These are phyloP conservation scores for Coregonus sp. DNA, from an alignment of 2,797 vertebrate genomes.

Conservation along the genomic window DNA sequence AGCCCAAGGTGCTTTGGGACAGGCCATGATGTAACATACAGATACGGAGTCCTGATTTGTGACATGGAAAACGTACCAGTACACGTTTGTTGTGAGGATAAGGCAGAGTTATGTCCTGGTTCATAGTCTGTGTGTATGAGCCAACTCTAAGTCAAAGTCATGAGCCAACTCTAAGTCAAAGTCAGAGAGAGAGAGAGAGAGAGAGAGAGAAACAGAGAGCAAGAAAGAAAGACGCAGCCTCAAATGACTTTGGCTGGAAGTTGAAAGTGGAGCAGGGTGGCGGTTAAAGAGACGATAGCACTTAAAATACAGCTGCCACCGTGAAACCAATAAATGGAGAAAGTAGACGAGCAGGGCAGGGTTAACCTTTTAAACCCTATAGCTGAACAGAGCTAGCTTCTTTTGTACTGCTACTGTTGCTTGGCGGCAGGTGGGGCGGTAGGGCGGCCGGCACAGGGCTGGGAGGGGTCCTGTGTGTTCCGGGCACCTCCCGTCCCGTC, in stretches of 20 bases:
- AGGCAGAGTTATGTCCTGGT: background rate
- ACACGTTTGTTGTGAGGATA: background rate
- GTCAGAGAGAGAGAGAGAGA: background rate
- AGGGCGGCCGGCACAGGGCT: background rate
- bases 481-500: constrained; percentile 69
- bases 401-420: constrained; percentile 73
- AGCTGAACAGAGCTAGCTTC: constrained; percentile 8
- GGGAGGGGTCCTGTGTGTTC: constrained; percentile 68
- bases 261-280: constrained; percentile 75
- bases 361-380: constrained; percentile 78
- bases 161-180: no score
- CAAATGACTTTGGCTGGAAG: constrained; percentile 78
- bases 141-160: no score
- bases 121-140: constrained; percentile 20
- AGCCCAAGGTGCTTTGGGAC: background rate
- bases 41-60: background rate
- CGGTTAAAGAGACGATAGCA: constrained; percentile 78
- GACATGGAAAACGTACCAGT: background rate
- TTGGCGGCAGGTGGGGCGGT: constrained; percentile 33
- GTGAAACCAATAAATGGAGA: constrained; percentile 80
- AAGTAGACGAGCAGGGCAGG: constrained; percentile 69
- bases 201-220: background rate
- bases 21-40: background rate
- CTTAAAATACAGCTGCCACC: constrained; percentile 80
- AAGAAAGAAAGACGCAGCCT: constrained; percentile 29